phyloP scores from a whole-genome alignment of 2,888 invertebrate genomes.

The Tineola bisselliella region DNA sequence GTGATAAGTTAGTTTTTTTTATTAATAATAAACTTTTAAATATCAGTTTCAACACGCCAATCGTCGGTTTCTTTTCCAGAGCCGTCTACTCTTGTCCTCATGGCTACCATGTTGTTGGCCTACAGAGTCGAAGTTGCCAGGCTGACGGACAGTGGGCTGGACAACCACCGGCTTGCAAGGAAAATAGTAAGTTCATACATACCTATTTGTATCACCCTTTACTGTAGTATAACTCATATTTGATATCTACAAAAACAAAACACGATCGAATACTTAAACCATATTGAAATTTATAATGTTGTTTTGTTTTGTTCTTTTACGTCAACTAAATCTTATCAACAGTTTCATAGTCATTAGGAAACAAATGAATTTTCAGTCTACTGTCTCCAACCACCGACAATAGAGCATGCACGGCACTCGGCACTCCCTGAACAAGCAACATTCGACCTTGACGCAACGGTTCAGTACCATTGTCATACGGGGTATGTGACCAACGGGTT shows the following conservation, averaged over 20 bases:
- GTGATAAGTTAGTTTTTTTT: conserved; percentile 67
- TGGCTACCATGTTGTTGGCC: conserved; percentile 88
- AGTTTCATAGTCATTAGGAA: too few relatives aligned
- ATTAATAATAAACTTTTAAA: neutral
- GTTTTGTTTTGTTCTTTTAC: too few relatives aligned
- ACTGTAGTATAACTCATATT: too few relatives aligned
- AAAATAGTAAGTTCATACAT: conserved; percentile 72
- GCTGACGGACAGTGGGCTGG: conserved; percentile 94
- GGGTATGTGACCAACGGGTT: conserved; percentile 95
- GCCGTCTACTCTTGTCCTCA: conserved; percentile 88
- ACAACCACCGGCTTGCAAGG: conserved; percentile 83
- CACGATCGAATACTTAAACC: too few relatives aligned
- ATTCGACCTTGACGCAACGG: conserved; percentile 88
- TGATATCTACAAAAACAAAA: too few relatives aligned
- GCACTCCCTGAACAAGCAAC: conserved; percentile 87
- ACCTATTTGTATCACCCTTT: neutral
- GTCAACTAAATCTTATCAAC: too few relatives aligned
- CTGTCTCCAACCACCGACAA: conserved; percentile 85
- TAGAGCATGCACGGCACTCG: conserved; percentile 88
- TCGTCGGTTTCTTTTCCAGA: conserved; percentile 31
- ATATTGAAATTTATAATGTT: too few relatives aligned
- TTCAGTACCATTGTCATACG: conserved; percentile 93
- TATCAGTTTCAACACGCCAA: too few relatives aligned
- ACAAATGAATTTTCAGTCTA: conserved; percentile 66
- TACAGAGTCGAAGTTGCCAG: conserved; percentile 87